Percentiles rank a stretch among this genome's conserved stretches.
phyloP scores from a whole-genome alignment of 2,888 invertebrate genomes.

The Tuberolachnus salignus region DNA sequence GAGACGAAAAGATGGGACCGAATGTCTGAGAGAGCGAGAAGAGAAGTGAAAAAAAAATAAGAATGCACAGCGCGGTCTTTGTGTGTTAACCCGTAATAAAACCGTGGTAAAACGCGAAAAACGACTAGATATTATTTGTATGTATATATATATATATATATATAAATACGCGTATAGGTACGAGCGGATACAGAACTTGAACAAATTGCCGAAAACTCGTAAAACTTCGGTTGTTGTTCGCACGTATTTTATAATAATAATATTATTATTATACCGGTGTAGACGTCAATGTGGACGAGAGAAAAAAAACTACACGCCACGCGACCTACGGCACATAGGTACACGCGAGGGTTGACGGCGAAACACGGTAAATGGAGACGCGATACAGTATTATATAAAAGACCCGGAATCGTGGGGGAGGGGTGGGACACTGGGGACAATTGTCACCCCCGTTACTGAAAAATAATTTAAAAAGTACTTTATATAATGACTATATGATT shows the following conservation, averaged over 20 bases:
- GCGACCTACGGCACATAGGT: conserved; percentile 1
- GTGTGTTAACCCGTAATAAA: neutral
- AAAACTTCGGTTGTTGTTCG: neutral
- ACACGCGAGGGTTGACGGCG: neutral
- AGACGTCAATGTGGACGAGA: conserved; percentile 4
- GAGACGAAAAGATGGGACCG: neutral
- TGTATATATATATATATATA: too few relatives aligned
- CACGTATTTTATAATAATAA: too few relatives aligned
- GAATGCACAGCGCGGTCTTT: neutral
- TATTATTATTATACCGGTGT: neutral
- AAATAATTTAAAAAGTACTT: too few relatives aligned
- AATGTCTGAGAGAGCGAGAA: neutral
- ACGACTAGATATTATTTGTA: too few relatives aligned
- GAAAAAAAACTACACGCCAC: neutral
- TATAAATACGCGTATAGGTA: neutral
- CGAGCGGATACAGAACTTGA: neutral
- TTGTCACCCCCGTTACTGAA: too few relatives aligned
- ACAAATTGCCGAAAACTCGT: neutral
- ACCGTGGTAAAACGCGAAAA: neutral
- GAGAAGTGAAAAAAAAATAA: neutral
- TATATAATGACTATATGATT: too few relatives aligned
- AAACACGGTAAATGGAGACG: conserved; percentile 13
- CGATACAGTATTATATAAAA: neutral
- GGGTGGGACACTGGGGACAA: too few relatives aligned
- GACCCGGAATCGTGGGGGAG: neutral